These are phyloP conservation scores for Poeciliopsis retropinna DNA, from an alignment of 2,113 vertebrate genomes.

Conservation along the genomic window DNA sequence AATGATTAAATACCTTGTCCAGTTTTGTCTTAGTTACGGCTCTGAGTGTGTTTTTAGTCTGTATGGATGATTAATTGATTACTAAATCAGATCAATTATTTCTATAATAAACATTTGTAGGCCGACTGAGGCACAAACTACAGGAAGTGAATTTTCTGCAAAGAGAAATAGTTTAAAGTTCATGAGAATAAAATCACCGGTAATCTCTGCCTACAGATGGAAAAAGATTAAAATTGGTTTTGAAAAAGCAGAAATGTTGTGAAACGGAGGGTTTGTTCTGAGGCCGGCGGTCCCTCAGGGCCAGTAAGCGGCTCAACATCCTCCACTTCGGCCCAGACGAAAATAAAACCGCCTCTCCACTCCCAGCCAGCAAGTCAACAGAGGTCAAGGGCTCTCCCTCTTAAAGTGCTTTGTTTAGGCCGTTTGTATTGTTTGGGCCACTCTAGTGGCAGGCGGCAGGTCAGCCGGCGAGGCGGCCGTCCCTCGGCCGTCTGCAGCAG, in stretches of 20 bases:
- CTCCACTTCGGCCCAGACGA: slow-evolving; percentile 60
- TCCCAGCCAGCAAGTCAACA: slow-evolving; percentile 51
- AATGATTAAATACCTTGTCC: too few species aligned
- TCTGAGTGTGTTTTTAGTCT: too few species aligned
- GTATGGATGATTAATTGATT: too few species aligned
- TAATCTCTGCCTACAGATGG: slow-evolving; percentile 37
- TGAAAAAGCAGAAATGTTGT: slow-evolving; percentile 17
- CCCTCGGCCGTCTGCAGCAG: slow-evolving; percentile 32
- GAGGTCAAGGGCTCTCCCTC: slow-evolving; percentile 74
- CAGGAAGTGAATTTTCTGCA: too few species aligned
- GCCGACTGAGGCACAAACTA: background rate
- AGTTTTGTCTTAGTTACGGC: too few species aligned
- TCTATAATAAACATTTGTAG: background rate
- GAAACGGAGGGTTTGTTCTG: slow-evolving; percentile 22
- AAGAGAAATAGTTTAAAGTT: background rate
- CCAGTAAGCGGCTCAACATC: slow-evolving; percentile 47
- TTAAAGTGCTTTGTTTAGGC: slow-evolving; percentile 59
- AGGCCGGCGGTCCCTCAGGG: slow-evolving; percentile 41
- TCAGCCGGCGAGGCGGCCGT: slow-evolving; percentile 29
- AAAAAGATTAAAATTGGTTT: slow-evolving; percentile 32
- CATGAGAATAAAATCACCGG: slow-evolving; percentile 1
- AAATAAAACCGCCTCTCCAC: slow-evolving; percentile 51
- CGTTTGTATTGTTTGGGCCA: slow-evolving; percentile 81
- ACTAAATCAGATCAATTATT: too few species aligned
- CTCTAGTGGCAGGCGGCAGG: slow-evolving; percentile 41